Base-by-base conservation (phyloP, 2,797 vertebrate genomes). In the Neopelma chrysocephalum region DNA sequence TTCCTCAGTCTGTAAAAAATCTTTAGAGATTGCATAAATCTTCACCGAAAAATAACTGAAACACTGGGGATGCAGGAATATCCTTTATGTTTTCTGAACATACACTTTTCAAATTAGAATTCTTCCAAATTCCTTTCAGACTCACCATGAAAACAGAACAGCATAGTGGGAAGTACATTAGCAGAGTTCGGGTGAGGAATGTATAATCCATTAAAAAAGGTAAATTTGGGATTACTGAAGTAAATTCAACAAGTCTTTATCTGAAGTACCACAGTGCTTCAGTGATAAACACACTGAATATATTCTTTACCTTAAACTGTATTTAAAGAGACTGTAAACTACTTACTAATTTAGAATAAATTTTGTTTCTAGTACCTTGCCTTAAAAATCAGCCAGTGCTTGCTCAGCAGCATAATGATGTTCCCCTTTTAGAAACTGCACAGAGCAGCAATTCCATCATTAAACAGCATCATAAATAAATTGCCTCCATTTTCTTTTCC, bases 381-480 rank as follows among this genome's bases (percentile, higher is more conserved):
- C 23, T 88, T 84, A 90, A 86, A 53, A 82, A 82, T 84, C 51
- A 84, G 58, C 18, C 82, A 90, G 27, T 84, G 75, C 83, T 93
- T 73, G 64, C 70, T 93, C 78, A 86, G 83, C 82, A 93, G 23
- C 56, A 42, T 62, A 87, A 82, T 20, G 38, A 69, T 66, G 51
- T 38, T 93, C 82, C 70, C 22, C 57, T 93, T 88, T 84, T 79
- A 90, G 87, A 87, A 94, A 93, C 45, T 62, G 82, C 88, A 84
- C 12, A 77, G 80, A 93, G 66, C 70, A 91, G 82, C 87, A 94
- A 68, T 86, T 84, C 29, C 40, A 60, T 54, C 85, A 85, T 89
- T 91, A 94, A 90, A 91, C 34, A 53, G 90, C 81, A 93, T 34
- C 68, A 79, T 69, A 92, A 95, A 94, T 93, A 51, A 93, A 88